Percentiles rank a stretch among this genome's conserved stretches.
Conservation (phyloP, 2,888 invertebrate species). For the Aphidius colemani region DNA sequence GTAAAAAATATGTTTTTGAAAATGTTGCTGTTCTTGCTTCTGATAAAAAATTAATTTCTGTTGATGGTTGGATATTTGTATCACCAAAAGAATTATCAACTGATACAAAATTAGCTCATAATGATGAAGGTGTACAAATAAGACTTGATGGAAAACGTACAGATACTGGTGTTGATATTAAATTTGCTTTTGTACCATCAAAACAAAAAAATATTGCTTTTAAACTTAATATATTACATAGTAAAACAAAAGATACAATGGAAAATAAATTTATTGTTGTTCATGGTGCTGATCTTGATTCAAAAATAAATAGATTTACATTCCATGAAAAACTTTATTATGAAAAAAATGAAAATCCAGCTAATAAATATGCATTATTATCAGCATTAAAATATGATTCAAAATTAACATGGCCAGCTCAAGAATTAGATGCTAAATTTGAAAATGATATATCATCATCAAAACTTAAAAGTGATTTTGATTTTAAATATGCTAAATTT, state of each 20-base stretch:
- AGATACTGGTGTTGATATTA: constrained; percentile 61
- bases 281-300: constrained; percentile 68
- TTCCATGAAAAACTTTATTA: constrained; percentile 44
- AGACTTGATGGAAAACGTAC: constrained; percentile 61
- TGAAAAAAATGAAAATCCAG: constrained; percentile 37
- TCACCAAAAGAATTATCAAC: constrained; percentile 58
- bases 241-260: constrained; percentile 51
- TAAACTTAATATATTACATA: constrained; percentile 65
- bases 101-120: constrained; percentile 63
- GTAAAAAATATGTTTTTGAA: constrained; percentile 65
- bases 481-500: constrained; percentile 66
- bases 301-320: constrained; percentile 64
- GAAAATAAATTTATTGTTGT: constrained; percentile 65
- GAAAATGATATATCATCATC: constrained; percentile 67
- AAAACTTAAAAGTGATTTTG: constrained; percentile 64
- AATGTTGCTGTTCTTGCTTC: constrained; percentile 62
- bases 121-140: constrained; percentile 60
- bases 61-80: constrained; percentile 64
- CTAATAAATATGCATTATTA: constrained; percentile 14
- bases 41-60: constrained; percentile 58
- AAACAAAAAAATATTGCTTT: constrained; percentile 68
- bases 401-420: constrained; percentile 49
- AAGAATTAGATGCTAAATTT: constrained; percentile 54
- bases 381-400: constrained; percentile 25
- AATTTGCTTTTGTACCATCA: constrained; percentile 64